Evolutionary conservation across 2,888 invertebrate species (phyloP), one percentile per base, ranked within the genome.

Genomic region (Aphodius sticticus): DNA sequence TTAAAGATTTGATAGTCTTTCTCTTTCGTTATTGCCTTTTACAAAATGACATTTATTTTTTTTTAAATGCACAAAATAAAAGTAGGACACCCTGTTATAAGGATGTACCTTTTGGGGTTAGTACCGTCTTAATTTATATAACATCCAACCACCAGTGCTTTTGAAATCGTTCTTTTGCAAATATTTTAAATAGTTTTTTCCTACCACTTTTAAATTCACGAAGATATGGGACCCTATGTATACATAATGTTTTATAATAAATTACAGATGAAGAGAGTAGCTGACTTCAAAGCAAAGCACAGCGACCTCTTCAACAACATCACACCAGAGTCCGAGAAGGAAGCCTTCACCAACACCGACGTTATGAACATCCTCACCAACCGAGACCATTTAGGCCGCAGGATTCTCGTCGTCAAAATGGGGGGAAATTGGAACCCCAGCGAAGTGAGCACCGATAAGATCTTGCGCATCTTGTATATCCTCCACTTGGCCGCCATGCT

Each of bases 391-490:
- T 92, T 93, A 86, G 95, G 95, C 36, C 91, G 96, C 80, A 92
- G 96, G 81, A 92, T 96, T 0, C 91, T 96, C 6, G 86, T 96
- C 53, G 94, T 95, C 0, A 94, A 93, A 85, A 92, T 92, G 82
- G 96, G 96, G 87, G 92, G 92, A 82, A 84, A 91, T 0, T 96
- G 96, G 96, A 93, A 96, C 87, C 93, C 96, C 0, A 93, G 92
- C 81, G 92, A 92, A 84, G 93, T 96, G 82, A 91, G 89, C 74
- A 91, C 95, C 0, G 96, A 96, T 86, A 94, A 95, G 86, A 88
- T 96, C 84, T 95, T 96, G 89, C 91, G 94, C 82, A 89, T 96
- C 85, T 94, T 96, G 87, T 96, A 96, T 87, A 89, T 96, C 84
- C 93, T 96, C 83, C 96, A 96, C 87, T 92, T 94, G 85, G 93